Evolutionary conservation across 2,113 vertebrate species (phyloP).

Genomic region (Himantopus leucocephalus): DNA sequence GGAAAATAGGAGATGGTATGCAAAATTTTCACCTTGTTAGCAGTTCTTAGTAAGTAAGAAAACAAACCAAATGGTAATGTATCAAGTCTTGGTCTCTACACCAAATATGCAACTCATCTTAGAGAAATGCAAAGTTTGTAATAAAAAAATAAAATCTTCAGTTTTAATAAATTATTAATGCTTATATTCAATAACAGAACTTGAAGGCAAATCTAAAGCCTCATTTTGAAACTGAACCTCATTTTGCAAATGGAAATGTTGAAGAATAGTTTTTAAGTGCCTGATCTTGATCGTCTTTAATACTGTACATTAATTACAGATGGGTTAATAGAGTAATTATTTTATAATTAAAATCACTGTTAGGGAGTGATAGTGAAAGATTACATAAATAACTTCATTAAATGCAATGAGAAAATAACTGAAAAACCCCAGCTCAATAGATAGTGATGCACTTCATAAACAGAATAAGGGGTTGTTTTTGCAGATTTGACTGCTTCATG

Average conservation of each 20-base stretch:
- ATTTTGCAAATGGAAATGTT: neutral
- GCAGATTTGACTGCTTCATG: neutral
- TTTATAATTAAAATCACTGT: conserved; percentile 16
- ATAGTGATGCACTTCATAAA: neutral
- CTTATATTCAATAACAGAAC: neutral
- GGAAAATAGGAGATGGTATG: neutral
- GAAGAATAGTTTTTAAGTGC: neutral
- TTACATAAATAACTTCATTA: conserved; percentile 17
- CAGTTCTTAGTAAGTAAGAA: neutral
- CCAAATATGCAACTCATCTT: neutral
- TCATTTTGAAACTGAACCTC: neutral
- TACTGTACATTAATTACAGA: neutral
- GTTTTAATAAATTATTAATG: neutral
- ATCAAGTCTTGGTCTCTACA: neutral
- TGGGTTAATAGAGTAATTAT: neutral
- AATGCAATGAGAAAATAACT: neutral
- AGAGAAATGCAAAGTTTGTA: neutral
- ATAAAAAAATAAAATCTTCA: neutral
- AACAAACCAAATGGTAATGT: neutral
- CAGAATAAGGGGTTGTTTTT: neutral
- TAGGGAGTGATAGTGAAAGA: neutral
- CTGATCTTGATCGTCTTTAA: neutral
- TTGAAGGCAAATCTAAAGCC: neutral
- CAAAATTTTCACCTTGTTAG: neutral
- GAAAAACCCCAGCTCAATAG: neutral